These are phyloP conservation scores for Carcina quercana DNA, from an alignment of 2,888 invertebrate genomes.

Conservation along the genomic window DNA sequence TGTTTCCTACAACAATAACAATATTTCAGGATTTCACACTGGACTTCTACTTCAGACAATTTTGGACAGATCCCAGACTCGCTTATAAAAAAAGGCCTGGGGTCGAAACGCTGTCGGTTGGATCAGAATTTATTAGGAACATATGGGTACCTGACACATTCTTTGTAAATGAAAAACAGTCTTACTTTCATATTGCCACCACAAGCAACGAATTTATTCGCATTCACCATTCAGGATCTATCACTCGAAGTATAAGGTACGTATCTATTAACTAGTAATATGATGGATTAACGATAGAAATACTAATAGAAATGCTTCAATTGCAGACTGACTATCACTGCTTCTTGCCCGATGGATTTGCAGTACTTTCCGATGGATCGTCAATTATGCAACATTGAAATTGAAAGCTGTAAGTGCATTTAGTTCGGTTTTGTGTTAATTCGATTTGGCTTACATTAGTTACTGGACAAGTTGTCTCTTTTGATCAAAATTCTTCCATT, in stretches of 20 bases:
- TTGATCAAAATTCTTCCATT: conserved; percentile 15
- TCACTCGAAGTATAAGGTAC: conserved; percentile 96
- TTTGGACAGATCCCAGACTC: conserved; percentile 97
- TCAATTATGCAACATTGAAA: conserved; percentile 95
- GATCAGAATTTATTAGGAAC: conserved; percentile 95
- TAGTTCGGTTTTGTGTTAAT: background rate
- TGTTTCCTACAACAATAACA: conserved; percentile 15
- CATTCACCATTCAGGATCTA: conserved; percentile 95
- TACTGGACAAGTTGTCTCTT: conserved; percentile 12
- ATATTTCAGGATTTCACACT: conserved; percentile 91
- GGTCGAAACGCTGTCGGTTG: conserved; percentile 93
- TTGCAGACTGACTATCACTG: conserved; percentile 93
- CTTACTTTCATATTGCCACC: conserved; percentile 99
- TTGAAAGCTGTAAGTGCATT: conserved; percentile 94
- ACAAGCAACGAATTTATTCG: conserved; percentile 99
- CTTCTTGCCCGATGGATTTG: conserved; percentile 96
- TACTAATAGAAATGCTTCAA: background rate
- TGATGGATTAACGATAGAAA: background rate
- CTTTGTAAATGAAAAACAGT: conserved; percentile 99
- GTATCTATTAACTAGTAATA: conserved; percentile 19
- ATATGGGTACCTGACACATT: conserved; percentile 99
- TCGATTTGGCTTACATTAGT: conserved; percentile 18
- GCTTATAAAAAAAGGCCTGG: conserved; percentile 91
- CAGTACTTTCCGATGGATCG: conserved; percentile 98
- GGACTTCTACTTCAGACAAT: conserved; percentile 99